phyloP scores from a whole-genome alignment of 2,113 vertebrate species.

The Platichthys stellatus region DNA sequence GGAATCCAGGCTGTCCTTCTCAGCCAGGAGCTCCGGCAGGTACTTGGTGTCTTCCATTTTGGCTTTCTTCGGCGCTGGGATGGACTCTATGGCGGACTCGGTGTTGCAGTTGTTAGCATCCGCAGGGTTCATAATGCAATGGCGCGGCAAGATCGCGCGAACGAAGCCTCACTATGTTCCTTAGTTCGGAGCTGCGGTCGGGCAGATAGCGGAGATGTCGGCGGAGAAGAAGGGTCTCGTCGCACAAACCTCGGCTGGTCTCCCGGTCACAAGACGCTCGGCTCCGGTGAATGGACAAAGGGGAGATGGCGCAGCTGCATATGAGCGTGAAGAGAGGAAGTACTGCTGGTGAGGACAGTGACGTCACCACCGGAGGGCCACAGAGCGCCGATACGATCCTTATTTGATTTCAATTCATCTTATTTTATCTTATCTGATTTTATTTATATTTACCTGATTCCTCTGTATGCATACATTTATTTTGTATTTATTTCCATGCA shows the following conservation, averaged over 20 bases:
- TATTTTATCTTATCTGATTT: not conserved
- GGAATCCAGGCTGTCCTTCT: conserved; percentile 95
- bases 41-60: conserved; percentile 97
- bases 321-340: conserved; percentile 32
- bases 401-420: too few relatives aligned
- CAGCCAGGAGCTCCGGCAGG: conserved; percentile 94
- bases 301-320: conserved; percentile 73
- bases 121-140: conserved; percentile 23
- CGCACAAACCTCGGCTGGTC: not conserved
- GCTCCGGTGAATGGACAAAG: conserved; percentile 66
- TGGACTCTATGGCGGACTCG: conserved; percentile 43
- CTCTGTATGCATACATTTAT: too few relatives aligned
- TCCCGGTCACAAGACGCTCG: not conserved
- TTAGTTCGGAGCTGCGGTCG: not conserved
- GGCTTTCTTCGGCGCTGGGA: conserved; percentile 51
- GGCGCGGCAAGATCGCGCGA: not conserved
- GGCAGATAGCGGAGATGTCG: too few relatives aligned
- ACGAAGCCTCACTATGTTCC: not conserved
- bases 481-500: too few relatives aligned
- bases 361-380: conserved; percentile 35
- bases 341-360: not conserved
- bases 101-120: conserved; percentile 9
- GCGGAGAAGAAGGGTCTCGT: not conserved
- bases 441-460: too few relatives aligned
- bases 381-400: too few relatives aligned